Base-by-base conservation (phyloP, 2,888 invertebrate genomes). In the Serrognathus titanus region DNA sequence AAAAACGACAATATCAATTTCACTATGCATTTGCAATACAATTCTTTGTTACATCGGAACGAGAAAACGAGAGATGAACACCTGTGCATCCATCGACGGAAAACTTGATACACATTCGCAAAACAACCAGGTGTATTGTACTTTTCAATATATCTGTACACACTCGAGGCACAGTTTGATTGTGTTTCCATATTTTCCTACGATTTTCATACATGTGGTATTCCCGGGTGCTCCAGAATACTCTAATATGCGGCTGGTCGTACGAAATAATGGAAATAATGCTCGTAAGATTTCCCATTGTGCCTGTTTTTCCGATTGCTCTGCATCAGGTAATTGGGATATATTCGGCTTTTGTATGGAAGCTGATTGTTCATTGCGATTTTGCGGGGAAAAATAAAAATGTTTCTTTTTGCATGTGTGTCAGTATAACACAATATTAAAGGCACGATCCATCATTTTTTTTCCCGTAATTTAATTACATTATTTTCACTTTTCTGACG, bases 61-160 rank as follows among this genome's bases (percentile, higher is more conserved):
- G 43, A 31, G 24, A 43, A 43, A 13, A 43, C 20, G 43, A 43
- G 20, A 43, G 43, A n/a, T 16, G 43, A 43, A 43, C 43, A 43
- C 9, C 20, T 43, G 16, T 20, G 20, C 20, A 31, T 31, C 24
- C 24, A 43, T 43, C 43, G 43, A 13, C 13, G n/a, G 43, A 43
- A 20, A 43, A 43, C 16, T 43, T 43, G 43, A 43, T 43, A 43
- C 43, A 43, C 43, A 43, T 16, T 43, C 20, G 9, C 43, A 43
- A 43, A 20, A 43, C 43, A 16, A 20, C 43, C 43, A 43, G 43
- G 43, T 43, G 43, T 43, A 43, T 43, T 43, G 43, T 43, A 43
- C 43, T 43, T 43, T 43, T 43, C 43, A 43, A 43, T 43, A 43
- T 20, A 43, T 43, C 20, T 43, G 43, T 43, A 43, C 43, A 43